These are phyloP conservation scores for Ivindomyrus marchei DNA, from an alignment of 2,113 vertebrate species.

Conservation along the genomic window DNA sequence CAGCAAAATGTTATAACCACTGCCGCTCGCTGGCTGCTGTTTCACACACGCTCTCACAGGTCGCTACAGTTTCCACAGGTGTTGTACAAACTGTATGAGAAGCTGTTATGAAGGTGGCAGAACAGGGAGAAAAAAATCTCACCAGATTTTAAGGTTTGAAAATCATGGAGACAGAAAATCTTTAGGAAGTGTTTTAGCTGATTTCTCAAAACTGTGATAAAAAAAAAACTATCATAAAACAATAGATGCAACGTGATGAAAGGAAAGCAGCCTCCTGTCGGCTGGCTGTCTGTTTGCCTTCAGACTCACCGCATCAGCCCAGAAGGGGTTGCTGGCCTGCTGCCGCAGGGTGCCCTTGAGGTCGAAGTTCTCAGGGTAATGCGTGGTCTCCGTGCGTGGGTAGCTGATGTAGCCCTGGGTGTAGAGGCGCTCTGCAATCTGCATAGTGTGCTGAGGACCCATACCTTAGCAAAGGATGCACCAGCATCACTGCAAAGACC, in stretches of 20 bases:
- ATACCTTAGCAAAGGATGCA: slow-evolving; percentile 63
- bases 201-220: background rate
- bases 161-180: background rate
- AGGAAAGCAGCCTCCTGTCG: background rate
- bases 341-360: slow-evolving; percentile 82
- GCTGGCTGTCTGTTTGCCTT: background rate
- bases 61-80: background rate
- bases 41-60: background rate
- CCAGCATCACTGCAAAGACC: background rate
- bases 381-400: slow-evolving; percentile 93
- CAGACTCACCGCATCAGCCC: slow-evolving; percentile 79
- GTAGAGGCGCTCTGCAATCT: slow-evolving; percentile 90
- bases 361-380: slow-evolving; percentile 94
- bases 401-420: slow-evolving; percentile 98
- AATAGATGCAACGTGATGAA: background rate
- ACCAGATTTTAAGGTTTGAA: background rate
- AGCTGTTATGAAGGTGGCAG: background rate
- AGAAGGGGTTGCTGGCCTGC: slow-evolving; percentile 78
- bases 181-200: background rate
- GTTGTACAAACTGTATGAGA: background rate
- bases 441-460: slow-evolving; percentile 93
- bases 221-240: background rate
- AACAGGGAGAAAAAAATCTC: background rate
- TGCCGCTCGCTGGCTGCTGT: background rate
- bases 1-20: background rate